Conservation (phyloP, 1,140 invertebrate genomes). For the Nasonia giraulti region DNA sequence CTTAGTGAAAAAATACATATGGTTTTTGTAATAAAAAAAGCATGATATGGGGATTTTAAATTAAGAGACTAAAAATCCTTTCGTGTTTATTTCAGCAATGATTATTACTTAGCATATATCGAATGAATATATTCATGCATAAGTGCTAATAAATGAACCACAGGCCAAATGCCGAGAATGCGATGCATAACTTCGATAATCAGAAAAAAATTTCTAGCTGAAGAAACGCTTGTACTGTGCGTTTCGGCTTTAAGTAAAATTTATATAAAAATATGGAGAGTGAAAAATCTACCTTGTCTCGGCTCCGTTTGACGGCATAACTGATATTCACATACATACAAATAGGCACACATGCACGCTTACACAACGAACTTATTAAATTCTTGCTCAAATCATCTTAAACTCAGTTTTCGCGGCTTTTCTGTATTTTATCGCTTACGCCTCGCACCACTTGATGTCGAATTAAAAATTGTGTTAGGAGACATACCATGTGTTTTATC, state of each 20-base stretch:
- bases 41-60: constrained; percentile 18
- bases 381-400: background rate
- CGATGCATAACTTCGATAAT: constrained; percentile 4
- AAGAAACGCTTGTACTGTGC: background rate
- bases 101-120: constrained; percentile 13
- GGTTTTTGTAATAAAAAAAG: constrained; percentile 34
- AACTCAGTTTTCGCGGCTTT: constrained; percentile 9
- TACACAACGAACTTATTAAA: background rate
- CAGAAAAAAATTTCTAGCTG: constrained; percentile 1
- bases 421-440: background rate
- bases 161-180: constrained; percentile 27
- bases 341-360: background rate
- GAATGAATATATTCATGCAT: constrained; percentile 29
- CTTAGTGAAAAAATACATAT: constrained; percentile 29
- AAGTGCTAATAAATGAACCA: constrained; percentile 40
- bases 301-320: constrained; percentile 48
- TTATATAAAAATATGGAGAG: constrained; percentile 53
- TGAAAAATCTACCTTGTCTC: constrained; percentile 49
- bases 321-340: constrained; percentile 25
- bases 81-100: constrained; percentile 6
- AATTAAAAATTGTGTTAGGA: constrained; percentile 42
- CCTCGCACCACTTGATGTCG: background rate
- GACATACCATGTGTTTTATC: constrained; percentile 28
- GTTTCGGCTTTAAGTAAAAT: constrained; percentile 44
- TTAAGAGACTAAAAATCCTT: constrained; percentile 27